phyloP scores from a whole-genome alignment of 1,140 invertebrate genomes.

The Bathynomus jamesi region DNA sequence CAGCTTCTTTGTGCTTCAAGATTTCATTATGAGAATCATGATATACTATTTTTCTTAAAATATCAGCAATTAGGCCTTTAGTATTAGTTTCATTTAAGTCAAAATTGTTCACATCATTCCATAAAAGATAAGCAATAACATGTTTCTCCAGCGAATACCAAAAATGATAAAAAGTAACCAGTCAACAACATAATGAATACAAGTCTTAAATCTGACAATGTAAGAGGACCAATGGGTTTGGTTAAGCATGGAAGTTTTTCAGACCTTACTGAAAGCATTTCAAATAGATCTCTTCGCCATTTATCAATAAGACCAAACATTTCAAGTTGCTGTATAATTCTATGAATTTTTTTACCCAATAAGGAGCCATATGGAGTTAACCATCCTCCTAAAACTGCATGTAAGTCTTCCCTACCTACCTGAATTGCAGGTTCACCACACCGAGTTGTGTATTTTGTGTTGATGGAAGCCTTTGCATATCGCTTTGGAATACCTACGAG shows the following conservation, averaged over 20 bases:
- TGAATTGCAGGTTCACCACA: slow-evolving; percentile 29
- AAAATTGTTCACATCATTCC: no score
- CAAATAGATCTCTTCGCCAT: slow-evolving; percentile 22
- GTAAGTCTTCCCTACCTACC: slow-evolving; percentile 20
- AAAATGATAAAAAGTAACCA: no score
- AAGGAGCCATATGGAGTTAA: slow-evolving; percentile 15
- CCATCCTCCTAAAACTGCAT: slow-evolving; percentile 30
- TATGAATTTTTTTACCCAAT: slow-evolving; percentile 13
- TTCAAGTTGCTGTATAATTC: slow-evolving; percentile 25
- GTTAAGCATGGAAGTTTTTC: slow-evolving; percentile 24
- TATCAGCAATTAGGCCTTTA: no score
- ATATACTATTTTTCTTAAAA: no score
- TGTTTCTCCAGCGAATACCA: no score
- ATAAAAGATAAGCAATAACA: no score
- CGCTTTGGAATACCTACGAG: slow-evolving; percentile 29
- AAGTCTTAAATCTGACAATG: slow-evolving; percentile 18
- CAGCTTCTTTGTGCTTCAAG: no score
- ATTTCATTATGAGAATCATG: no score
- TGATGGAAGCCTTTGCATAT: slow-evolving; percentile 23
- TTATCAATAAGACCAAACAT: slow-evolving; percentile 22
- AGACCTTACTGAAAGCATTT: slow-evolving; percentile 10
- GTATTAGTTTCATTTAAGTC: no score
- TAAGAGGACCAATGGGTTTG: slow-evolving; percentile 16
- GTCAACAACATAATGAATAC: slow-evolving; percentile 18
- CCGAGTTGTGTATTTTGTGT: slow-evolving; percentile 20